Conservation (phyloP, 2,888 invertebrate genomes). For the Drosophila acutilabella region DNA sequence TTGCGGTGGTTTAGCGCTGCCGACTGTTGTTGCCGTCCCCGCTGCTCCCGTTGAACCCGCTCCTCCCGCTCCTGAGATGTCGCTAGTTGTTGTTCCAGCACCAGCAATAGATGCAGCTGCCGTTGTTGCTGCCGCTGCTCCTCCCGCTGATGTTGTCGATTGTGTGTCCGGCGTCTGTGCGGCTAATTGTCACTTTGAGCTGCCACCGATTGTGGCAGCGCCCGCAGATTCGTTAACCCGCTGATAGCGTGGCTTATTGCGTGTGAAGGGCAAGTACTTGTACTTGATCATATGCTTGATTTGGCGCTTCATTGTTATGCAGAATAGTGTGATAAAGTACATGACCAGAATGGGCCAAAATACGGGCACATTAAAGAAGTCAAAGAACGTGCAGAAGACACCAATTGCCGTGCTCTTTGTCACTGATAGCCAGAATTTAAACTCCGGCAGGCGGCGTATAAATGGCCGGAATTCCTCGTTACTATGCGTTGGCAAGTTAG, state of each 20-base stretch:
- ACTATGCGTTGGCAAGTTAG: slow-evolving; percentile 96
- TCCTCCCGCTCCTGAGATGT: slow-evolving; percentile 62
- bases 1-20: slow-evolving; percentile 83
- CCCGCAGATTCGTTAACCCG: slow-evolving; percentile 85
- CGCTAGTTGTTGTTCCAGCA: slow-evolving; percentile 60
- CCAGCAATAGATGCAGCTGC: slow-evolving; percentile 31
- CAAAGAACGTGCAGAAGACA: slow-evolving; percentile 97
- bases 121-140: slow-evolving; percentile 48
- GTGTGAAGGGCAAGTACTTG: slow-evolving; percentile 99
- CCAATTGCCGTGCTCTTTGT: slow-evolving; percentile 97
- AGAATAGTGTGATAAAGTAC: slow-evolving; percentile 99
- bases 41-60: slow-evolving; percentile 35
- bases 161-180: slow-evolving; percentile 84
- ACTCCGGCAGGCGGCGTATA: slow-evolving; percentile 98
- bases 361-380: slow-evolving; percentile 99
- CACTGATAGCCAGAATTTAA: slow-evolving; percentile 99
- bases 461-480: slow-evolving; percentile 99
- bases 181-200: slow-evolving; percentile 86
- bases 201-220: slow-evolving; percentile 41
- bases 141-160: slow-evolving; percentile 52
- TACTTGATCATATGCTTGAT: slow-evolving; percentile 99
- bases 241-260: slow-evolving; percentile 98
- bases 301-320: slow-evolving; percentile 99
- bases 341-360: slow-evolving; percentile 99
- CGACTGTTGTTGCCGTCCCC: slow-evolving; percentile 47